These are phyloP conservation scores for Hirtodrosophila confusa DNA, from an alignment of 2,888 invertebrate species.

Conservation along the genomic window DNA sequence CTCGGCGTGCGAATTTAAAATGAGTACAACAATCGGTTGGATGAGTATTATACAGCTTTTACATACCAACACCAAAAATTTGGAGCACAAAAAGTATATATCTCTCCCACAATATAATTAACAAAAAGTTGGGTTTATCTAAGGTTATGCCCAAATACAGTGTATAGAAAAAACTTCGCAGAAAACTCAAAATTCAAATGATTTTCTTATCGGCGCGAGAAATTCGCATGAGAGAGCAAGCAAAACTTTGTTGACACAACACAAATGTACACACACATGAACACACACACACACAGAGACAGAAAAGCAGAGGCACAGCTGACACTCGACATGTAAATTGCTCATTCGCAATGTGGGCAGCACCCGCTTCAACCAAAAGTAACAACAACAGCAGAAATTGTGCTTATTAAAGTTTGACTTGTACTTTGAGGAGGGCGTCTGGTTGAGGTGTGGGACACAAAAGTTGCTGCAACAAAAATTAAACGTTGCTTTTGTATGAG, in stretches of 20 bases:
- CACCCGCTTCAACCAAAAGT: slow-evolving; percentile 36
- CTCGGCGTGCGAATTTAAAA: no score
- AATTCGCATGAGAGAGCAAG: slow-evolving; percentile 67
- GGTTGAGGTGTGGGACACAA: slow-evolving; percentile 20
- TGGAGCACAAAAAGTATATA: background rate
- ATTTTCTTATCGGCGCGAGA: slow-evolving; percentile 60
- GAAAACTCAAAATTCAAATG: slow-evolving; percentile 28
- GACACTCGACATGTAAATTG: slow-evolving; percentile 66
- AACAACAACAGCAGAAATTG: slow-evolving; percentile 41
- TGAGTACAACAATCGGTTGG: no score
- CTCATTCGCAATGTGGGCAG: slow-evolving; percentile 68
- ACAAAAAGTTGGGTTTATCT: slow-evolving; percentile 2
- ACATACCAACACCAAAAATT: no score
- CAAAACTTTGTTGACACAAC: slow-evolving; percentile 58
- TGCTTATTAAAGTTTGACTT: slow-evolving; percentile 74
- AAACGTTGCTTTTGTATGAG: slow-evolving; percentile 69
- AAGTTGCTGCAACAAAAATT: slow-evolving; percentile 70
- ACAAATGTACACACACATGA: slow-evolving; percentile 19
- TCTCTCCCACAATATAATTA: slow-evolving; percentile 4
- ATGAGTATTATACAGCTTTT: no score
- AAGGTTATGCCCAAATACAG: slow-evolving; percentile 18
- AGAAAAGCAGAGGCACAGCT: slow-evolving; percentile 29
- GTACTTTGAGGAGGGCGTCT: slow-evolving; percentile 48
- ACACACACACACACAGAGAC: slow-evolving; percentile 7
- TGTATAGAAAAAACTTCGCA: slow-evolving; percentile 30